A percentile compares a stretch with the other conserved stretches of the same genome.
Conservation (phyloP, 1,140 invertebrate species). For the Arctopsyche grandis region DNA sequence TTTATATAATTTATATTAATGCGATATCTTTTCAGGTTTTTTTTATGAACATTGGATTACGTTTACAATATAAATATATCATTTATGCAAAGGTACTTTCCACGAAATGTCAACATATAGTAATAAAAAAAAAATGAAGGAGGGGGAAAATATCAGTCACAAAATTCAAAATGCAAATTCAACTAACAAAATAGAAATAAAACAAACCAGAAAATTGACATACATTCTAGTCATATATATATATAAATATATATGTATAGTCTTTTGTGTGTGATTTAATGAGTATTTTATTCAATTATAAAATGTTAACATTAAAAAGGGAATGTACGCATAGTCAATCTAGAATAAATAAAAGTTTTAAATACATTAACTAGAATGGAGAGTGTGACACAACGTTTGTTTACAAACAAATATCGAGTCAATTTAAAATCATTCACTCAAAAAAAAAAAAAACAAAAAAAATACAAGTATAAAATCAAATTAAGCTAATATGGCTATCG, state of each 20-base stretch:
- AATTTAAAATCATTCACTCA: too few relatives aligned
- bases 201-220: slow-evolving; percentile 9
- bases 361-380: neutral
- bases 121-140: neutral
- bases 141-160: neutral
- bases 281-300: slow-evolving; percentile 14
- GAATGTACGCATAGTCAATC: slow-evolving; percentile 29
- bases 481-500: neutral
- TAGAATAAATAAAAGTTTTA: slow-evolving; percentile 7
- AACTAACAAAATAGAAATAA: neutral
- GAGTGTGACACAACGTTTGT: too few relatives aligned
- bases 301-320: slow-evolving; percentile 15
- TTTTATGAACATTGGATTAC: neutral
- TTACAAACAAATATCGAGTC: too few relatives aligned
- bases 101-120: neutral
- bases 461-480: neutral
- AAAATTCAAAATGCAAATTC: neutral
- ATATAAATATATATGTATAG: too few relatives aligned
- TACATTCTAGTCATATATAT: neutral
- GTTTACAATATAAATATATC: neutral
- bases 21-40: neutral
- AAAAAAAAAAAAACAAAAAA: too few relatives aligned
- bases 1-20: neutral
- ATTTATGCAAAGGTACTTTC: neutral
- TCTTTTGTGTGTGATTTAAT: neutral